Conservation (phyloP, 2,797 vertebrate genomes). For the Calcarius lapponicus region DNA sequence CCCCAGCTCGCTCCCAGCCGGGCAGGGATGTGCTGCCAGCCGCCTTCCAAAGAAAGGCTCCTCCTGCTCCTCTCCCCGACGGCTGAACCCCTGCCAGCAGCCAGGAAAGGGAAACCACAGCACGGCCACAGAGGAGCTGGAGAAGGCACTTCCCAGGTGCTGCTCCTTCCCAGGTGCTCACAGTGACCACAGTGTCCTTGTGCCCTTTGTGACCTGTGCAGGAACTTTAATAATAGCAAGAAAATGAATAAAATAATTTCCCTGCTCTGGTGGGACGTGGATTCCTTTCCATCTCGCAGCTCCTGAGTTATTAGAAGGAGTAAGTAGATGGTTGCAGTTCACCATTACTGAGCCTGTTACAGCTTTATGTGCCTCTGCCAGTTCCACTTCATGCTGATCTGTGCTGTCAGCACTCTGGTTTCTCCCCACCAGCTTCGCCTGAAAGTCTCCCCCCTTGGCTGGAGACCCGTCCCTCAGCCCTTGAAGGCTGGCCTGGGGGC, state of each 20-base stretch:
- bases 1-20: accelerated
- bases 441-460: not conserved
- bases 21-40: not conserved
- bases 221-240: not conserved
- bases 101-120: not conserved
- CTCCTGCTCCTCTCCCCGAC: not conserved
- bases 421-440: not conserved
- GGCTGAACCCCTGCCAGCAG: not conserved
- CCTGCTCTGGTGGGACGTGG: not conserved
- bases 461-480: not conserved
- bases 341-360: not conserved
- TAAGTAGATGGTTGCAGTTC: not conserved
- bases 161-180: accelerated
- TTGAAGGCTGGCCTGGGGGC: not conserved
- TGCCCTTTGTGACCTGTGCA: not conserved
- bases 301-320: not conserved
- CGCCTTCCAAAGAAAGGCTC: not conserved
- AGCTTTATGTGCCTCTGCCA: not conserved
- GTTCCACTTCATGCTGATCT: not conserved
- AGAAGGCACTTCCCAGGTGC: not conserved
- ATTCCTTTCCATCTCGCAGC: not conserved
- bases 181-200: not conserved
- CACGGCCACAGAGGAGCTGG: accelerated
- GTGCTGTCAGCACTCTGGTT: not conserved
- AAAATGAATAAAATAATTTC: not conserved